Percentiles rank a stretch among this genome's conserved stretches.
Conservation (phyloP, 1,140 invertebrate genomes). For the Augochlora pura region DNA sequence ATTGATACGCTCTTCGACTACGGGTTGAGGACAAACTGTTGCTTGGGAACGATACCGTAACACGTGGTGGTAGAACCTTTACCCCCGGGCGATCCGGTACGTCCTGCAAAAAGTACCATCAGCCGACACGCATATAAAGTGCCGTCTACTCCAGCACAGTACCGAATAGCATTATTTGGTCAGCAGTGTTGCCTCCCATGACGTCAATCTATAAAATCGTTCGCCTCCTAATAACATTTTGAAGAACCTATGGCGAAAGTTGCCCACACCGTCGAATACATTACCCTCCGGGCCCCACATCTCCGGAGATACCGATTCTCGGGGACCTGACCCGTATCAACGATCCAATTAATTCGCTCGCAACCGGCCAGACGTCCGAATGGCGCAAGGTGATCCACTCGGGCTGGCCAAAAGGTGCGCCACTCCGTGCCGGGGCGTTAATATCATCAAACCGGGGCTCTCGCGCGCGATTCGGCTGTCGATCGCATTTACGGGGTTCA, state of each 20-base stretch:
- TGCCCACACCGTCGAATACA: too few relatives aligned
- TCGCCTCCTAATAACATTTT: too few relatives aligned
- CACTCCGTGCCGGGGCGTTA: constrained; percentile 10
- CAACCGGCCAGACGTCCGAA: neutral
- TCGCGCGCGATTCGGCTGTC: constrained; percentile 28
- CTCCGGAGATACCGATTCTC: too few relatives aligned
- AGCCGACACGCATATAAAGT: too few relatives aligned
- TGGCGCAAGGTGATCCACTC: constrained; percentile 30
- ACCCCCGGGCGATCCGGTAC: too few relatives aligned
- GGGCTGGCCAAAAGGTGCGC: constrained; percentile 26
- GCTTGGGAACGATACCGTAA: neutral
- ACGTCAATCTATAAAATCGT: too few relatives aligned
- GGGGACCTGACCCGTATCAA: neutral
- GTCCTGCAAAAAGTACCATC: neutral
- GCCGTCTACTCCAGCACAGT: too few relatives aligned
- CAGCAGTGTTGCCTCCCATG: too few relatives aligned
- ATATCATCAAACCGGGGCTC: constrained; percentile 26
- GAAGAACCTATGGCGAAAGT: too few relatives aligned
- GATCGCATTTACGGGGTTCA: constrained; percentile 54
- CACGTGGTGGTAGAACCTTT: neutral
- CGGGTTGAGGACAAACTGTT: neutral
- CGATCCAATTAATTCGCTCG: neutral
- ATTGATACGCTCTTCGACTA: constrained; percentile 24
- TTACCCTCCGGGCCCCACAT: too few relatives aligned
- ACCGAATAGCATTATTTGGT: too few relatives aligned